Evolutionary conservation across 2,888 invertebrate species (phyloP), one percentile per base, ranked within the genome.

Genomic region (Ceraclea dissimilis): DNA sequence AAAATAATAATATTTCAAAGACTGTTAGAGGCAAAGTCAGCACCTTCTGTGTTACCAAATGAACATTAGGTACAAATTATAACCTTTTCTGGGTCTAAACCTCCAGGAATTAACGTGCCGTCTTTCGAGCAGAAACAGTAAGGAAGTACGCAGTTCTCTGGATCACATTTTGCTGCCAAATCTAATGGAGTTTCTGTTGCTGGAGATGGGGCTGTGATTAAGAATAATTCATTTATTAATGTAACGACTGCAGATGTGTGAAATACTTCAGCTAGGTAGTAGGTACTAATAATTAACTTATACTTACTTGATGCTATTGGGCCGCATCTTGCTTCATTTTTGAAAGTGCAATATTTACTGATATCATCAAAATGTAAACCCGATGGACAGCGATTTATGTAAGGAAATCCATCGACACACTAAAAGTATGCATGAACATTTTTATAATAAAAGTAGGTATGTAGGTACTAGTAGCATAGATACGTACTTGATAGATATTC

Each of bases 81-180:
- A n/a, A 92, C 93, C 66, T 93, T 88, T 70, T 90, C 86, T 16
- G 88, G 84, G 56, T 89, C 84, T 31, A 94, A 72, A 52, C 86
- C 88, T 31, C 90, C 92, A 8, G 94, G 94, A 64, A 93, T 89
- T 59, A 82, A 69, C 2, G 93, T 93, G 34, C 94, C 94, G 71
- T 94, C 93, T 68, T 89, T 87, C 34, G 93, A 93, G 70, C 94
- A 95, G 74, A 86, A 93, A 70, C 94, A 95, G 67, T 92, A 91
- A 0, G 94, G 94, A 65, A 95, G 76, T 62, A 78, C 74, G 68
- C 94, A 95, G 59, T 83, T 81, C 1, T 81, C 73, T 0, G 80
- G 74, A 65, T 93, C 86, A 69, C 94, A 95, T 71, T 83, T 86
- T 57, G 79, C 79, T 1, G 93, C 92, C 65, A 89, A 75, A 70